phyloP scores from a whole-genome alignment of 2,797 vertebrate species.

The Avahi laniger region DNA sequence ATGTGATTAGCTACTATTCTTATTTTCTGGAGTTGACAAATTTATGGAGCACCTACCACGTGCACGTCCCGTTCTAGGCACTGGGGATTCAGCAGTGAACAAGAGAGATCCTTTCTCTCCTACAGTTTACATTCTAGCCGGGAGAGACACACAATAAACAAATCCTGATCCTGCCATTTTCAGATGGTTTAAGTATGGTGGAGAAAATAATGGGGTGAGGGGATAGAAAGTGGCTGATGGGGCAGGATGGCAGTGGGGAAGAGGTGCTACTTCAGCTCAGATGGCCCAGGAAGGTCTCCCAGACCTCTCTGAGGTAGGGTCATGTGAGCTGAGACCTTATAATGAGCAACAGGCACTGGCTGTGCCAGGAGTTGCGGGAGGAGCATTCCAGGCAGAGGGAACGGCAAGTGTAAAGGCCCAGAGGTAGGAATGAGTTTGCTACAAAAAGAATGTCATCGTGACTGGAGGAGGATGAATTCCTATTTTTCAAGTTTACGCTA shows the following conservation, averaged over 20 bases:
- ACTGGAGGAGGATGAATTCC: background rate
- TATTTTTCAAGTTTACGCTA: background rate
- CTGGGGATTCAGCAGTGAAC: background rate
- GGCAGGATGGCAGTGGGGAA: background rate
- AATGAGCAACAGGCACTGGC: background rate
- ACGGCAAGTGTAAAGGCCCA: background rate
- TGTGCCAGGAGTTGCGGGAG: background rate
- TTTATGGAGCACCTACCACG: background rate
- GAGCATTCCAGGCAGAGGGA: background rate
- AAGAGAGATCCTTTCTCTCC: background rate
- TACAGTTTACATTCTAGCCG: background rate
- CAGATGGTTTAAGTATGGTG: constrained; percentile 1
- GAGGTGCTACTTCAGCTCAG: background rate
- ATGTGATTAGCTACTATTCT: background rate
- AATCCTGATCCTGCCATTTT: background rate
- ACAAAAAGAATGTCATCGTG: background rate
- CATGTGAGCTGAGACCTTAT: background rate
- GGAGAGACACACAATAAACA: background rate
- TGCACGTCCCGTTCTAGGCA: background rate
- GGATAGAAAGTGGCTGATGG: background rate
- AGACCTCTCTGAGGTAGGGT: background rate
- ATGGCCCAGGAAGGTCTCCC: background rate
- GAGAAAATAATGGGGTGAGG: background rate
- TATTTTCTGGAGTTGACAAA: background rate
- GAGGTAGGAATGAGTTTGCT: background rate